phyloP scores from a whole-genome alignment of 2,113 vertebrate genomes.

The Tragelaphus buxtoni region DNA sequence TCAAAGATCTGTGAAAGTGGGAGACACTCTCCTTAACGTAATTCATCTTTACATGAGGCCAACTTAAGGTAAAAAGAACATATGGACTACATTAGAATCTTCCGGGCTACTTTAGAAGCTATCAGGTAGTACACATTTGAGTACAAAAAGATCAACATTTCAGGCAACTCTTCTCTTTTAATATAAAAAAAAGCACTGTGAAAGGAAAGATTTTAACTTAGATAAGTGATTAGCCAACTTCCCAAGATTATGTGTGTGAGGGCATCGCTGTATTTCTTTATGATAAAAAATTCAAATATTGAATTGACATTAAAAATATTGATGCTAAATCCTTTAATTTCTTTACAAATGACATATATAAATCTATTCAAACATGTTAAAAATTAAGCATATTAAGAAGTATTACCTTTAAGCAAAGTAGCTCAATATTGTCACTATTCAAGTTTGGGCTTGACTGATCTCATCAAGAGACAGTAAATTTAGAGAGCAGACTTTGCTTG shows the following conservation, averaged over 20 bases:
- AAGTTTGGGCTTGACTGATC: background rate
- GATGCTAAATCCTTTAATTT: background rate
- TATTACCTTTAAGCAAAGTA: background rate
- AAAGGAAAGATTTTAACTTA: background rate
- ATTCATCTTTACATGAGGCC: background rate
- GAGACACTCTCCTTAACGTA: background rate
- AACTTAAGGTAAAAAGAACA: background rate
- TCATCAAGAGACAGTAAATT: slow-evolving; percentile 11
- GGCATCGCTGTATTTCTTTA: background rate
- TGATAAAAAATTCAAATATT: background rate
- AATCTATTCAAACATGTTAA: background rate
- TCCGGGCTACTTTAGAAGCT: background rate
- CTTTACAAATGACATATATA: background rate
- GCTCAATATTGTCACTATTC: background rate
- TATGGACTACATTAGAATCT: background rate
- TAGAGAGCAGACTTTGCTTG: background rate
- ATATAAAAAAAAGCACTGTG: background rate
- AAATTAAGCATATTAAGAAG: background rate
- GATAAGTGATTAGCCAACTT: background rate
- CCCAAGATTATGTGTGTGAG: background rate
- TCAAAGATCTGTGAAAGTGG: background rate
- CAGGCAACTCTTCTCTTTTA: background rate
- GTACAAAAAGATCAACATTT: background rate
- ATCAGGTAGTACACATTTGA: background rate
- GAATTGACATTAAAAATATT: background rate